These are phyloP conservation scores for Sciaenops ocellatus DNA, from an alignment of 2,797 vertebrate species.

Conservation along the genomic window DNA sequence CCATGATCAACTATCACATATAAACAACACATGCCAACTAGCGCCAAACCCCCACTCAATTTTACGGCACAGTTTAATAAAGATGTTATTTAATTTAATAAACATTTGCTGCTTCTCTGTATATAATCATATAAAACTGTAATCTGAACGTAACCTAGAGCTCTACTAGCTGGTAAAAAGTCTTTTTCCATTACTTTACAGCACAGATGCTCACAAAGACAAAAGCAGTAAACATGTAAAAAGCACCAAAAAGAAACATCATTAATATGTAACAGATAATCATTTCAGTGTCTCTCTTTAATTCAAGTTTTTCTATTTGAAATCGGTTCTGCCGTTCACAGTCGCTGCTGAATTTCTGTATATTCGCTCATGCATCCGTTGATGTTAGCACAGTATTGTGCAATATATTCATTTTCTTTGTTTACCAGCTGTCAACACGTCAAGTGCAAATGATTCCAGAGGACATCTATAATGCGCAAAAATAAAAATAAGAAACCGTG, in stretches of 20 bases:
- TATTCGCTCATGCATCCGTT: not conserved
- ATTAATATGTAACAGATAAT: not conserved
- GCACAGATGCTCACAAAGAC: not conserved
- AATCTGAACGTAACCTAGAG: not conserved
- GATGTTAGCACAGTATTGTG: not conserved
- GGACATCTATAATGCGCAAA: not conserved
- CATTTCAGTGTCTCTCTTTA: not conserved
- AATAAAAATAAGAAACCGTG: not conserved
- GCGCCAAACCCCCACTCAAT: too few species aligned
- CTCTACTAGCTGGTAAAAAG: not conserved
- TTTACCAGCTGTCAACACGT: not conserved
- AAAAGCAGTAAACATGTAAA: not conserved
- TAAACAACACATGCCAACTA: too few species aligned
- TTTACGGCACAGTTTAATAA: too few species aligned
- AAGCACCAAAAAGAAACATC: not conserved
- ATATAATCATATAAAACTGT: not conserved
- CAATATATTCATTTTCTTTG: not conserved
- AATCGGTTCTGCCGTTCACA: not conserved
- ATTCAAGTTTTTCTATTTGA: not conserved
- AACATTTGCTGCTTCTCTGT: not conserved
- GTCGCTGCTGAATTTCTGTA: not conserved
- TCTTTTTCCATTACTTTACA: not conserved
- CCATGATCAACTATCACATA: too few species aligned
- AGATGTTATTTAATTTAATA: too few species aligned
- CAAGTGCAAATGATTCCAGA: not conserved